Evolutionary conservation across 2,797 vertebrate genomes (phyloP).

Genomic region (Myoxocephalus aenaeus): DNA sequence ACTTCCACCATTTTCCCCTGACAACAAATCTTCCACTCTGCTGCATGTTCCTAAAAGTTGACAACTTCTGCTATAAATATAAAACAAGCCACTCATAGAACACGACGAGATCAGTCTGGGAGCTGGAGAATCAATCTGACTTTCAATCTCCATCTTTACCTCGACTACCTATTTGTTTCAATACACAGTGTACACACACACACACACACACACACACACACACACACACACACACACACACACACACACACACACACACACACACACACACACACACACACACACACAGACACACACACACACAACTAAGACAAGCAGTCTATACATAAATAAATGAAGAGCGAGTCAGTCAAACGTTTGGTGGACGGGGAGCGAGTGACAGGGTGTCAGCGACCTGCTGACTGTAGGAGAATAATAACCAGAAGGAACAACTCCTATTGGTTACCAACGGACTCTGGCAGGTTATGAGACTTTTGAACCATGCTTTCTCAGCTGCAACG

Average conservation of each 20-base stretch:
- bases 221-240: not conserved
- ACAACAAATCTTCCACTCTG: conserved; percentile 30
- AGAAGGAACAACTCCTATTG: conserved; percentile 45
- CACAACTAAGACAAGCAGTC: not conserved
- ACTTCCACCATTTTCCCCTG: conserved; percentile 20
- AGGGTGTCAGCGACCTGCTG: conserved; percentile 62
- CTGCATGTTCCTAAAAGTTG: conserved; percentile 36
- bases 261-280: not conserved
- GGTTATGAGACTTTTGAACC: conserved; percentile 55
- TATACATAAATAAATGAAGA: conserved; percentile 49
- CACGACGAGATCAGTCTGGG: not conserved
- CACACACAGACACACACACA: conserved; percentile 8
- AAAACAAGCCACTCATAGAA: conserved; percentile 19
- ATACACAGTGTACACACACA: not conserved
- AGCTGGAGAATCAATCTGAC: conserved; percentile 27
- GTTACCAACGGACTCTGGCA: conserved; percentile 49
- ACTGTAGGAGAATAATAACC: conserved; percentile 66
- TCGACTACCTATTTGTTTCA: conserved; percentile 17
- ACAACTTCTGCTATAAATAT: conserved; percentile 24
- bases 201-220: conserved; percentile 1
- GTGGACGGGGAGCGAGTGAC: conserved; percentile 47
- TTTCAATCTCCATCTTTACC: conserved; percentile 24
- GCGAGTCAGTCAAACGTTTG: conserved; percentile 47
- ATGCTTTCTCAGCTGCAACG: conserved; percentile 28
- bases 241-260: conserved; percentile 5